phyloP scores from a whole-genome alignment of 1,140 invertebrate genomes.

The Sycobia sp. region DNA sequence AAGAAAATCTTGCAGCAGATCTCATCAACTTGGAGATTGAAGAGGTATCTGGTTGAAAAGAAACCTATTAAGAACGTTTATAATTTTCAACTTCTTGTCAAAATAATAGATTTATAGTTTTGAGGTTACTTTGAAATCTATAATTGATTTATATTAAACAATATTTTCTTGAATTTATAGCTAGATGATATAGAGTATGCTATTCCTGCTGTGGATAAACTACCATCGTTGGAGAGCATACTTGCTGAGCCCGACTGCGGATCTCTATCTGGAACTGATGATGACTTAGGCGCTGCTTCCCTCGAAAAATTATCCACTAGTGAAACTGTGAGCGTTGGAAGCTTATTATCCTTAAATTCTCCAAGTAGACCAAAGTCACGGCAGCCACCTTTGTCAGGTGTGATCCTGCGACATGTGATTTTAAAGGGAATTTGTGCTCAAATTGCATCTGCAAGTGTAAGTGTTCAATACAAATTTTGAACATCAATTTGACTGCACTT shows the following conservation, averaged over 20 bases:
- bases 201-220: constrained; percentile 75
- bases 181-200: constrained; percentile 84
- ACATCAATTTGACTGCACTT: too few species aligned
- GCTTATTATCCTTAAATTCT: constrained; percentile 56
- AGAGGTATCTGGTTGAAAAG: constrained; percentile 64
- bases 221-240: constrained; percentile 85
- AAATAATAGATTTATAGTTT: not conserved
- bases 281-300: constrained; percentile 53
- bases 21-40: constrained; percentile 69
- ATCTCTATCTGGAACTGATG: constrained; percentile 66
- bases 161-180: constrained; percentile 47
- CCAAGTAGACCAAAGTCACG: constrained; percentile 56
- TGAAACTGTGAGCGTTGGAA: constrained; percentile 56
- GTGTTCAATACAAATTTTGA: constrained; percentile 39
- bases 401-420: constrained; percentile 80
- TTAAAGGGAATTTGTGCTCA: constrained; percentile 86
- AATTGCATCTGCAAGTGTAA: constrained; percentile 78
- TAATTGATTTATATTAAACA: not conserved
- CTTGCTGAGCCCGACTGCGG: constrained; percentile 76
- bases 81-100: not conserved
- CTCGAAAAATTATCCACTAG: constrained; percentile 52
- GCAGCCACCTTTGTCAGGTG: constrained; percentile 66
- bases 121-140: constrained; percentile 2
- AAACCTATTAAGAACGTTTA: not conserved
- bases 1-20: constrained; percentile 66